Conservation (phyloP, 2,113 vertebrate genomes). For the Candoia aspera region DNA sequence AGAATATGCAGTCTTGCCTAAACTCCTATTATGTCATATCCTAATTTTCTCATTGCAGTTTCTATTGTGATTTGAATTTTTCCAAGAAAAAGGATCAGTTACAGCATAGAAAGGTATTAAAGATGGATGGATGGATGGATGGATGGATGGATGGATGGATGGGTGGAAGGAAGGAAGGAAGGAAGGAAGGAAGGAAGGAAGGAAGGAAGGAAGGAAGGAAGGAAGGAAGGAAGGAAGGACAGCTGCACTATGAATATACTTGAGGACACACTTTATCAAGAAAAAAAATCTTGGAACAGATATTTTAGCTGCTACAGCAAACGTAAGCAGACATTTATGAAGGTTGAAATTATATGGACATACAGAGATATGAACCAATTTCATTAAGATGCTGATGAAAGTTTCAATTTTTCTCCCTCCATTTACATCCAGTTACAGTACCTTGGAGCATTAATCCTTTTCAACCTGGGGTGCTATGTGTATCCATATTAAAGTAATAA, state of each 20-base stretch:
- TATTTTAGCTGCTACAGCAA: neutral
- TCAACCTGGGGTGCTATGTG: neutral
- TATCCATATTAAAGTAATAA: neutral
- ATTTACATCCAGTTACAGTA: neutral
- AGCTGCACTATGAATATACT: neutral
- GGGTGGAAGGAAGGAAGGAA: no score
- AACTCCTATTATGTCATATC: neutral
- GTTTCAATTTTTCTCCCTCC: neutral
- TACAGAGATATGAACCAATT: neutral
- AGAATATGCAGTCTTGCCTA: neutral
- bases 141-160: neutral
- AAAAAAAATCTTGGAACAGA: neutral
- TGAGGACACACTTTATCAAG: neutral
- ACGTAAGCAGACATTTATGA: neutral
- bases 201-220: no score
- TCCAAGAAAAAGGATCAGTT: conserved; percentile 4
- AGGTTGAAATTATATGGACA: neutral
- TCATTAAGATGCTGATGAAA: neutral
- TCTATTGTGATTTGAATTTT: neutral
- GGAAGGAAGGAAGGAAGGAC: neutral
- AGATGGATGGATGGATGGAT: neutral
- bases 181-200: no score
- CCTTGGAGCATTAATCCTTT: neutral
- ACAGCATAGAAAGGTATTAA: neutral
- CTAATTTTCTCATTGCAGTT: neutral